Base-by-base conservation (phyloP, 1,140 invertebrate genomes). In the Drosophila grimshawi region DNA sequence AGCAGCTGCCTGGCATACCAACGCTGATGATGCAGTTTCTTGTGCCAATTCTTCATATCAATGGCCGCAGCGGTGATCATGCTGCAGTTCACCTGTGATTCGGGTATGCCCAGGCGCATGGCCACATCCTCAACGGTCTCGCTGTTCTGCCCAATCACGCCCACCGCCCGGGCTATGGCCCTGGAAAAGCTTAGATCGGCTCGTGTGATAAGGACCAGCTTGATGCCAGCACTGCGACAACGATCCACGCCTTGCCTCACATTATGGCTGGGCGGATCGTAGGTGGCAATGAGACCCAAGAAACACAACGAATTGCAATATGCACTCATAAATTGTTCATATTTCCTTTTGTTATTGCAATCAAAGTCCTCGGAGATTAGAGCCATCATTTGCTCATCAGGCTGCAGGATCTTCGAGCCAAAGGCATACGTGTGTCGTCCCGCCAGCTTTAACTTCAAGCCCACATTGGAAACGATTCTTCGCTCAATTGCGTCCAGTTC, bases 191-290 rank as follows among this genome's bases (percentile, higher is more conserved):
- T 30, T 0, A 30, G 27, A 0, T 49, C 41, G 0, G 8, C 19
- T 0, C n/a, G 7, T 1, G 80, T 88, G 3, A 63, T n/a, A 0
- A 88, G 0, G 0, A 88, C 53, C 7, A 88, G 30, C 30, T 88
- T 88, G 7, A 88, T 80, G 27, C 83, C 85, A 2, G 73, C 85
- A 2, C 37, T 11, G 1, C 77, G 52, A 8, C 83, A 88, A 0
- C 35, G 41, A 5, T n/a, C 37, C 5, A 88, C 66, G 0, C 70
- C 57, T 3, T 39, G 30, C 4, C 29, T 29, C 1, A 86, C 43
- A 10, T 71, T 60, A 0, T 29, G 7, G 1, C 51, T 5, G 0
- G 80, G 66, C 3, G 73, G 65, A 69, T 82, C 53, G 19, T 74
- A 43, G 0, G 49, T 48, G 19, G 83, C 55, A 10, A 86, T 68